Percentiles rank a stretch among this genome's conserved stretches.
phyloP scores from a whole-genome alignment of 1,140 invertebrate genomes.

The Drosophila elegans region DNA sequence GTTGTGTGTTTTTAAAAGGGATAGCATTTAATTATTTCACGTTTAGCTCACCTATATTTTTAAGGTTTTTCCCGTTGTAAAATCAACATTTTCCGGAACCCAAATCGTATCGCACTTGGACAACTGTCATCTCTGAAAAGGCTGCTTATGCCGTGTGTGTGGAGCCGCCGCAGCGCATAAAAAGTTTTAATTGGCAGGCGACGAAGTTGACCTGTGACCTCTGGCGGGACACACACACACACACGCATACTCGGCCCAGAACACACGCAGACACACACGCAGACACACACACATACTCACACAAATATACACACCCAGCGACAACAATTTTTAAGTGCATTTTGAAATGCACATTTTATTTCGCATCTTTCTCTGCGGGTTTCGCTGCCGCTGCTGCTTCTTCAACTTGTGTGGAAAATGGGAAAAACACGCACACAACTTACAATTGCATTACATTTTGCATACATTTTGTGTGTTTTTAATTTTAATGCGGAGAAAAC shows the following conservation, averaged over 20 bases:
- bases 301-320: conserved; percentile 1
- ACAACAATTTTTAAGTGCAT: conserved; percentile 60
- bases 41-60: background rate
- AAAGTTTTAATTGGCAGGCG: conserved; percentile 81
- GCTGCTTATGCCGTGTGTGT: conserved; percentile 12
- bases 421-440: conserved; percentile 26
- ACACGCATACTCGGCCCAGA: conserved; percentile 7
- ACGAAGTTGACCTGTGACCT: conserved; percentile 78
- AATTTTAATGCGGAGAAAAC: conserved; percentile 47
- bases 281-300: conserved; percentile 10
- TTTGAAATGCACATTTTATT: conserved; percentile 57
- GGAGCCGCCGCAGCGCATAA: conserved; percentile 68
- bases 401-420: conserved; percentile 13
- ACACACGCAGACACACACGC: conserved; percentile 5
- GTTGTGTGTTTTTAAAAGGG: too few relatives aligned
- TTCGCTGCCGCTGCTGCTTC: conserved; percentile 4
- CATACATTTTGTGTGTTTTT: conserved; percentile 52
- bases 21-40: too few relatives aligned
- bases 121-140: conserved; percentile 11
- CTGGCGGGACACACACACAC: conserved; percentile 55
- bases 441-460: conserved; percentile 66
- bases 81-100: background rate
- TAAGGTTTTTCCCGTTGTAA: too few relatives aligned
- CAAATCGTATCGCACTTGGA: background rate
- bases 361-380: conserved; percentile 30